Conservation (phyloP, 2,888 invertebrate genomes). For the Entomobrya multifasciata region DNA sequence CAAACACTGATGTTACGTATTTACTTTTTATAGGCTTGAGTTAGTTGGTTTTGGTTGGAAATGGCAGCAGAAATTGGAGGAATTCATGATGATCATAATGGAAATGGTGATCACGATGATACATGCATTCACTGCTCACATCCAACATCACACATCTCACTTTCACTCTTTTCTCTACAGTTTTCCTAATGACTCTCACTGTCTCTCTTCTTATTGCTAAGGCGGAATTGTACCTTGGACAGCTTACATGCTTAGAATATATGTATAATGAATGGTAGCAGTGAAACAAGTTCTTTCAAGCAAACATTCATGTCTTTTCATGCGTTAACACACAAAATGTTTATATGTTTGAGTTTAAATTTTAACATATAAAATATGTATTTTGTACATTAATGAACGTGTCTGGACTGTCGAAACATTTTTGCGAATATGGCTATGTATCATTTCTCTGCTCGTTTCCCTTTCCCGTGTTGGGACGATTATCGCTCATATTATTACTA, state of each 20-base stretch:
- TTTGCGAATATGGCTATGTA: too few relatives aligned
- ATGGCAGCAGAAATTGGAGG: not conserved
- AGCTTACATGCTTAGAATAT: too few relatives aligned
- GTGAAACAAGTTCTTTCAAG: slow-evolving; percentile 10
- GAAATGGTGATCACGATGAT: slow-evolving; percentile 17
- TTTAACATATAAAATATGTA: too few relatives aligned
- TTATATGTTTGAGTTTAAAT: not conserved
- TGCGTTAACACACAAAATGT: not conserved
- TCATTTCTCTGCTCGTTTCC: not conserved
- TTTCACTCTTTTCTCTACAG: not conserved
- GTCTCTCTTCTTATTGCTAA: too few relatives aligned
- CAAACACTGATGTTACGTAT: not conserved
- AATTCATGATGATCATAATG: not conserved
- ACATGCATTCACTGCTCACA: slow-evolving; percentile 16
- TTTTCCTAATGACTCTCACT: slow-evolving; percentile 27
- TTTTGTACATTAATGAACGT: too few relatives aligned
- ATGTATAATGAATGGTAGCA: not conserved
- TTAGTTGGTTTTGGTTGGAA: too few relatives aligned
- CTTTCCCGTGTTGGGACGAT: not conserved
- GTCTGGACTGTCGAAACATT: too few relatives aligned
- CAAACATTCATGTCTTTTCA: not conserved
- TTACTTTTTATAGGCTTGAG: not conserved
- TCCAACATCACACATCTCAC: slow-evolving; percentile 3
- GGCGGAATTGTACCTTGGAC: not conserved
- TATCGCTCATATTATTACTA: not conserved